Conservation (phyloP, 2,888 invertebrate species). For the Sarcophaga carnaria region DNA sequence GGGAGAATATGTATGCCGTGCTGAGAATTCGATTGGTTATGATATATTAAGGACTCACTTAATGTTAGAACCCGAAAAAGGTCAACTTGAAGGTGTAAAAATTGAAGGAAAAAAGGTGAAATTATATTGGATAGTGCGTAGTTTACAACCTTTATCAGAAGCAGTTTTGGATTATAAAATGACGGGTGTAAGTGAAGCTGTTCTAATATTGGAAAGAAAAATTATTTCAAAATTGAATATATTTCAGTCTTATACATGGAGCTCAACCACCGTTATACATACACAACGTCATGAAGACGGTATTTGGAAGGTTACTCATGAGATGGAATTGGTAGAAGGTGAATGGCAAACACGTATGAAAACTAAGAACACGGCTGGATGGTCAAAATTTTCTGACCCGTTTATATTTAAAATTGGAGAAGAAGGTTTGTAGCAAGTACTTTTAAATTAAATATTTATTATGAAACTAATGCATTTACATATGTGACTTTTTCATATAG, state of each 20-base stretch:
- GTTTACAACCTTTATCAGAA: conserved; percentile 78
- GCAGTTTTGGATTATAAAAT: conserved; percentile 79
- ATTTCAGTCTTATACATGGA: conserved; percentile 77
- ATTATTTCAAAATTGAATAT: conserved; percentile 42
- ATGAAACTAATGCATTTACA: not conserved
- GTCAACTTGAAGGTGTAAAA: conserved; percentile 76
- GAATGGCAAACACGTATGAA: conserved; percentile 79
- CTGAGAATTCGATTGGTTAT: conserved; percentile 77
- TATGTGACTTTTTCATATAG: conserved; percentile 11
- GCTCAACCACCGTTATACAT: conserved; percentile 76
- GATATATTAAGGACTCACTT: conserved; percentile 76
- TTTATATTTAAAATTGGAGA: conserved; percentile 75
- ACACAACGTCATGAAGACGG: conserved; percentile 77
- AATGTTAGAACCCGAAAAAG: conserved; percentile 78
- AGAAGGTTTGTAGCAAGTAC: conserved; percentile 63
- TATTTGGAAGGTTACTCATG: conserved; percentile 80
- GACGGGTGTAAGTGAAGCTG: conserved; percentile 74
- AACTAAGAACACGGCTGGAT: conserved; percentile 78
- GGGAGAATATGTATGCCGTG: conserved; percentile 89
- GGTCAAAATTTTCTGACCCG: conserved; percentile 79
- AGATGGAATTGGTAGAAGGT: conserved; percentile 77
- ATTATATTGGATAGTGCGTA: conserved; percentile 79
- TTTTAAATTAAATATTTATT: not conserved
- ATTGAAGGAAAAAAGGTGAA: conserved; percentile 76
- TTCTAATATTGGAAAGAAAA: not conserved